These are phyloP conservation scores for Myiothlypis chrysogaster DNA, from an alignment of 2,797 vertebrate genomes.

Conservation along the genomic window DNA sequence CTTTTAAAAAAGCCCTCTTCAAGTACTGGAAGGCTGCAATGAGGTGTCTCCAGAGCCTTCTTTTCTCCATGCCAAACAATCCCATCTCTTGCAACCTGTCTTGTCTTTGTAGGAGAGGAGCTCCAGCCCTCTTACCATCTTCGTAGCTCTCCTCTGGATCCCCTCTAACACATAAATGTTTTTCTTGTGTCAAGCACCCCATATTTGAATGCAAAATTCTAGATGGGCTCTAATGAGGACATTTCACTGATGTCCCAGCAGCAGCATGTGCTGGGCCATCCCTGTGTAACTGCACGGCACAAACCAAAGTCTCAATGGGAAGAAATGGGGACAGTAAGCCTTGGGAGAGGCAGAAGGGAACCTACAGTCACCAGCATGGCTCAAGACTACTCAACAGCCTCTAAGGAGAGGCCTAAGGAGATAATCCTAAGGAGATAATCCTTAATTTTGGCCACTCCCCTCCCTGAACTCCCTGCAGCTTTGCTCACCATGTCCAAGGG, in stretches of 20 bases:
- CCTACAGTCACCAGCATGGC: background rate
- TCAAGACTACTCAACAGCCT: background rate
- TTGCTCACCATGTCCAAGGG: slow-evolving; percentile 28
- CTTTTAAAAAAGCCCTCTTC: background rate
- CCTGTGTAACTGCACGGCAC: background rate
- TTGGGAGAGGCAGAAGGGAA: background rate
- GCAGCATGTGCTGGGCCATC: background rate
- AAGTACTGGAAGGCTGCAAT: background rate
- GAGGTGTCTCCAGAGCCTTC: background rate
- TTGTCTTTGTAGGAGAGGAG: background rate
- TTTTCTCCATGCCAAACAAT: background rate
- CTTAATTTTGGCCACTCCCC: background rate
- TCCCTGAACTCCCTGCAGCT: background rate
- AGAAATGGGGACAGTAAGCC: background rate
- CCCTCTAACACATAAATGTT: background rate
- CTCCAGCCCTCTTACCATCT: background rate
- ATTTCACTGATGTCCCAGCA: background rate
- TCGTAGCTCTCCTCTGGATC: background rate
- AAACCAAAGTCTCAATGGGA: background rate
- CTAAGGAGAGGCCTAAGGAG: background rate
- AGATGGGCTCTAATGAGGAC: rapidly evolving
- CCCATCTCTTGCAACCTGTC: background rate
- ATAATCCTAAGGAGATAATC: background rate
- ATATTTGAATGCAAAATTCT: background rate
- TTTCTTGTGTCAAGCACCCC: background rate